Evolutionary conservation across 2,797 vertebrate genomes (phyloP).

Genomic region (Leptodactylus fallax): DNA sequence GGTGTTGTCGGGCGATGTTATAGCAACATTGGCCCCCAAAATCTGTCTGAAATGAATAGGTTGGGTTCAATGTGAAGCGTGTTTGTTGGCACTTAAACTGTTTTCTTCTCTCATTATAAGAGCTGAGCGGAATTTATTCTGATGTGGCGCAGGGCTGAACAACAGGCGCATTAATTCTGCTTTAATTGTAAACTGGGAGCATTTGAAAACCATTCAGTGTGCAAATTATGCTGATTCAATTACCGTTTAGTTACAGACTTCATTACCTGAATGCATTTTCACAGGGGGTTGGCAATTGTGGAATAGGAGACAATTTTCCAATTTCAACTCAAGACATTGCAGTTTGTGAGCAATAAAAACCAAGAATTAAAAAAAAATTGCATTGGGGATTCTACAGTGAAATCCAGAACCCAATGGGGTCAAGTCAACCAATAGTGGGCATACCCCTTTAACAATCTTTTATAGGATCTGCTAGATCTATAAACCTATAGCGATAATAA

Average conservation of each 20-base stretch:
- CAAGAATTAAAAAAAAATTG: conserved; percentile 46
- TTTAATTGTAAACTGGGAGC: conserved; percentile 85
- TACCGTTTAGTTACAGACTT: conserved; percentile 84
- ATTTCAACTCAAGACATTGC: conserved; percentile 72
- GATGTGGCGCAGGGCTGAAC: conserved; percentile 75
- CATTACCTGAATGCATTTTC: conserved; percentile 79
- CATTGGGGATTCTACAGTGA: conserved; percentile 48
- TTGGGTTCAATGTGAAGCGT: conserved; percentile 77
- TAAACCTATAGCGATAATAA: neutral
- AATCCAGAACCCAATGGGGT: neutral
- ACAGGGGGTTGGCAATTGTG: conserved; percentile 60
- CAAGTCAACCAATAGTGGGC: neutral
- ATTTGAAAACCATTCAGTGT: conserved; percentile 83
- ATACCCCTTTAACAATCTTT: neutral
- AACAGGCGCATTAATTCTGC: conserved; percentile 81
- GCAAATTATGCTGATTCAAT: conserved; percentile 86
- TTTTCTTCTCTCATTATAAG: conserved; percentile 77
- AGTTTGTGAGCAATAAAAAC: conserved; percentile 65
- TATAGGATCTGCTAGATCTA: neutral
- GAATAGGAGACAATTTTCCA: conserved; percentile 70
- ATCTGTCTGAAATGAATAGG: conserved; percentile 75
- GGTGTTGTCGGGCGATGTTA: neutral
- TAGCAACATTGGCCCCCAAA: conserved; percentile 68
- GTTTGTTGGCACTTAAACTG: conserved; percentile 78
- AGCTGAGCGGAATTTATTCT: conserved; percentile 80